phyloP scores from a whole-genome alignment of 2,113 vertebrate genomes.

The Oreotrochilus melanogaster region DNA sequence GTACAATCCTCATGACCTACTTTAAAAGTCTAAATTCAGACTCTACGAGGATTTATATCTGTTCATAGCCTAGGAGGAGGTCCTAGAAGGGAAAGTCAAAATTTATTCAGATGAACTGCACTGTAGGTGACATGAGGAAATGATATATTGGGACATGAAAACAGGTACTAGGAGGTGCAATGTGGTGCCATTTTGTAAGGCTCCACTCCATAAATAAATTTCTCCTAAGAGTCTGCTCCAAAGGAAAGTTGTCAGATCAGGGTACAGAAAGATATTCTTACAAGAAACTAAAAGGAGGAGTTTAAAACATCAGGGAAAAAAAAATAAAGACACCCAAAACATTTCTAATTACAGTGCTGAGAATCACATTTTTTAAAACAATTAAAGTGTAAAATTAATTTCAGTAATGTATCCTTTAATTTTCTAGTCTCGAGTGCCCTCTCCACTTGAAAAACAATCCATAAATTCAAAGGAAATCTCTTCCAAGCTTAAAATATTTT shows the following conservation, averaged over 20 bases:
- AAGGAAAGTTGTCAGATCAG: not conserved
- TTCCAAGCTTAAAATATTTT: not conserved
- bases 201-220: not conserved
- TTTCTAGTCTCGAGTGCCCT: not conserved
- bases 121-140: not conserved
- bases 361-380: not conserved
- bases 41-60: not conserved
- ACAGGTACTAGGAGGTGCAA: not conserved
- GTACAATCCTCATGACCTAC: conserved; percentile 39
- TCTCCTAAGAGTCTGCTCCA: not conserved
- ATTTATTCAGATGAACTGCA: not conserved
- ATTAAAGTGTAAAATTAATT: not conserved
- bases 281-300: not conserved
- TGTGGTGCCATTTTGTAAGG: not conserved
- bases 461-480: not conserved
- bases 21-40: conserved; percentile 47
- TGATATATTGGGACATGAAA: not conserved
- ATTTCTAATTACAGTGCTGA: not conserved
- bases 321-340: fast-evolving
- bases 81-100: not conserved
- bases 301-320: not conserved
- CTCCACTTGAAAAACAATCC: not conserved
- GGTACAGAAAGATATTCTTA: not conserved
- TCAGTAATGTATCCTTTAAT: not conserved
- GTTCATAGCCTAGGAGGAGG: not conserved